Conservation (phyloP, 2,113 vertebrate genomes). For the Bubo bubo region DNA sequence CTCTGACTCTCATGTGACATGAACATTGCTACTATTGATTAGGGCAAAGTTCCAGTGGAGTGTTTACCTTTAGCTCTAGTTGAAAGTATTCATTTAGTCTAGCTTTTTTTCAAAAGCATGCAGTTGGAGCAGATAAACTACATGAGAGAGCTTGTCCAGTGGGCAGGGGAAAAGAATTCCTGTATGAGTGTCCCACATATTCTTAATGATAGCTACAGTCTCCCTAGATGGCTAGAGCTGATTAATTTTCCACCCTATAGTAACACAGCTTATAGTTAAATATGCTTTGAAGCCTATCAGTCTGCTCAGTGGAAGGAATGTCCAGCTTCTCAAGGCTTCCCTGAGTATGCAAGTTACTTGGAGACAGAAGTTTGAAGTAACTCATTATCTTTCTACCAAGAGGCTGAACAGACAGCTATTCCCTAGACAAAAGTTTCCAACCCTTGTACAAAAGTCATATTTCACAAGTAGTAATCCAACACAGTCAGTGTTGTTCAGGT, state of each 20-base stretch:
- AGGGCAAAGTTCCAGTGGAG: slow-evolving; percentile 80
- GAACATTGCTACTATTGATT: slow-evolving; percentile 82
- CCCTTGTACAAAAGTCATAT: neutral
- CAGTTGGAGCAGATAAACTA: neutral
- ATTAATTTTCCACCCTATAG: slow-evolving; percentile 28
- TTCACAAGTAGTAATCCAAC: neutral
- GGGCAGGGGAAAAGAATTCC: slow-evolving; percentile 1
- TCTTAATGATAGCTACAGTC: slow-evolving; percentile 35
- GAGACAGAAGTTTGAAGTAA: slow-evolving; percentile 12
- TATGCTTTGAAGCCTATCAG: slow-evolving; percentile 36
- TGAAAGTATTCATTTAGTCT: slow-evolving; percentile 53
- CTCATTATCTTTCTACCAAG: neutral
- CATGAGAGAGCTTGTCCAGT: neutral
- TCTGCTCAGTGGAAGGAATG: slow-evolving; percentile 29
- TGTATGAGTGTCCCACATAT: neutral
- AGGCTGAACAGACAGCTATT: neutral
- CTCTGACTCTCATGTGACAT: slow-evolving; percentile 65
- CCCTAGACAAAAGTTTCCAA: neutral
- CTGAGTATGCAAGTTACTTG: neutral
- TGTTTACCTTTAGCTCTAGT: slow-evolving; percentile 63
- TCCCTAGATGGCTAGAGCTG: slow-evolving; percentile 16
- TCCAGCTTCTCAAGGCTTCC: slow-evolving; percentile 26
- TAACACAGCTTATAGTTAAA: slow-evolving; percentile 1
- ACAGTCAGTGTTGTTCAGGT: neutral
- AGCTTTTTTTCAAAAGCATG: slow-evolving; percentile 38